Percentiles rank a stretch among this genome's conserved stretches.
Conservation (phyloP, 2,113 vertebrate species). For the Lophochroa leadbeateri region DNA sequence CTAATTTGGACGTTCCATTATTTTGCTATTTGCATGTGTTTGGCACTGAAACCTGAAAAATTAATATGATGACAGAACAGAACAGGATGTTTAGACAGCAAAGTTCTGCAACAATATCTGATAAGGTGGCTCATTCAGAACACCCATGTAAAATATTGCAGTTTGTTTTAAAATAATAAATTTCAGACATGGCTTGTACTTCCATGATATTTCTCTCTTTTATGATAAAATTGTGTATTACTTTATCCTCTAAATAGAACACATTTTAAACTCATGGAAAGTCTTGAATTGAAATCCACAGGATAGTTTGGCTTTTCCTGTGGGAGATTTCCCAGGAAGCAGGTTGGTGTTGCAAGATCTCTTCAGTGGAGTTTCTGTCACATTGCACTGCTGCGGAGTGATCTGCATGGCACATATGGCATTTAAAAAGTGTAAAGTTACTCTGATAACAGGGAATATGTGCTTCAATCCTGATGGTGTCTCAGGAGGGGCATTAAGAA, state of each 20-base stretch:
- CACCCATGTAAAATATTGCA: not conserved
- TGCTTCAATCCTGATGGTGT: not conserved
- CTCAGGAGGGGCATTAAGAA: not conserved
- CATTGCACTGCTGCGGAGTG: not conserved
- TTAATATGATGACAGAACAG: not conserved
- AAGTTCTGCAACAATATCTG: not conserved
- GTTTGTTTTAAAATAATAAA: not conserved
- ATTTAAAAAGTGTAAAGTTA: not conserved
- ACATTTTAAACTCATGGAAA: not conserved
- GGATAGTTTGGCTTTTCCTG: not conserved
- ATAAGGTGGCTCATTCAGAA: not conserved
- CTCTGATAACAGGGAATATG: not conserved
- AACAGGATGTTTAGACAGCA: conserved; percentile 1
- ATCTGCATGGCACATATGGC: not conserved
- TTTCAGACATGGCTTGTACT: not conserved
- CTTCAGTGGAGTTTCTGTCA: not conserved
- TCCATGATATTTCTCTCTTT: not conserved
- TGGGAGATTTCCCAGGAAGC: not conserved
- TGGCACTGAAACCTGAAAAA: conserved; percentile 10
- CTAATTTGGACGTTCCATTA: not conserved
- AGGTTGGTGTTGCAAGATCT: not conserved
- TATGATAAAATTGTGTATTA: not conserved
- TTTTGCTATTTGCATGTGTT: not conserved
- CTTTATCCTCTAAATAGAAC: not conserved
- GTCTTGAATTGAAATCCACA: not conserved